Evolutionary conservation across 2,797 vertebrate species (phyloP), one percentile per base, ranked within the genome.

Genomic region (Sphenopsis melanotis): DNA sequence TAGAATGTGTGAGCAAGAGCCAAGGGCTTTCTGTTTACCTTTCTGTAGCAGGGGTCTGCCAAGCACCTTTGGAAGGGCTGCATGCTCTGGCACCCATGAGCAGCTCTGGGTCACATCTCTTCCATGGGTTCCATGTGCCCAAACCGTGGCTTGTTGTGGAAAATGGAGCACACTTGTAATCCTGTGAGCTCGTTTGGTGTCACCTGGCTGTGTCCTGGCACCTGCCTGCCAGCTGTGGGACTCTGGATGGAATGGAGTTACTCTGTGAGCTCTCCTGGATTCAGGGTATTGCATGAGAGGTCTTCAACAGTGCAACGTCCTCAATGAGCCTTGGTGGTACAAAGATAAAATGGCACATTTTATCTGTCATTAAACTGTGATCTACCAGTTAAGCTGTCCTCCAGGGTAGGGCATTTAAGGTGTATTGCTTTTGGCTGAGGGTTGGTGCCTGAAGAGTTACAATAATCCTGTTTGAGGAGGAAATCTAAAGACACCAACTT

Each of bases 61-160:
- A 4, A 24, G 21, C 57, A 11, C 32, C 56, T 68, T 60, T 30
- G 55, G 47, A 50, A 50, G 41, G 22, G 39, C 64, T 79, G 22
- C 6, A 1, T n/a, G 44, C 34, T 36, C 29, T 55, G 76, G 56
- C 47, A 70, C 21, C 52, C 8, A 2, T 4, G 60, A 56, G 59
- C 1, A 0, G 39, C 27, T 41, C 32, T 46, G 46, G 70, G 39
- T 14, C 15, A 1, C 8, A 1, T 64, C 36, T 56, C 9, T 60
- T 41, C 34, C 3, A 0, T 9, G 4, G 64, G 2, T 37, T 47
- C 50, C 34, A 5, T 8, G 46, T 69, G 42, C 50, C 68, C 32
- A 21, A 22, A 15, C 32, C 1, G 0, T 8, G 34, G 26, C 24
- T 44, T 16, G 14, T 12, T 66, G 44, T 61, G 61, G 50, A 15